Conservation (phyloP, 2,113 vertebrate species). For the Paedocypris sp. region DNA sequence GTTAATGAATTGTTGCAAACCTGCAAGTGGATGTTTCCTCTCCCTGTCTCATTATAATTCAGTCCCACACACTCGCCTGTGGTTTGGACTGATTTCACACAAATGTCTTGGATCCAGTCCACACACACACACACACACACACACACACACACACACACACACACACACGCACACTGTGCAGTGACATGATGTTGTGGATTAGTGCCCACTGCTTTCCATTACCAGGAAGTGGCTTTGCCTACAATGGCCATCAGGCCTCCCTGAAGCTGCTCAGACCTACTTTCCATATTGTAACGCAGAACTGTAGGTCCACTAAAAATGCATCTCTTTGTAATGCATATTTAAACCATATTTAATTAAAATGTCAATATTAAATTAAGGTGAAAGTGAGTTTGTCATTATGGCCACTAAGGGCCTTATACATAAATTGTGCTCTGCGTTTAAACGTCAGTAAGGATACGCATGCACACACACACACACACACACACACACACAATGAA, state of each 20-base stretch:
- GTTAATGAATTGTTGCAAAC: conserved; percentile 19
- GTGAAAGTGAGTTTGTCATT: no score
- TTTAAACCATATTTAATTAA: background rate
- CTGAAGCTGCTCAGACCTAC: conserved; percentile 6
- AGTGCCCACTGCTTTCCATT: conserved; percentile 18
- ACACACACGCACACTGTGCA: background rate
- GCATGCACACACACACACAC: no score
- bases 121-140: conserved; percentile 3
- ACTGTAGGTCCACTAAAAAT: background rate
- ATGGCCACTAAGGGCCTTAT: no score
- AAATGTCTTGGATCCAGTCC: conserved; percentile 40
- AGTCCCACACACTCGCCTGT: conserved; percentile 19
- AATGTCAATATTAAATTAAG: no score
- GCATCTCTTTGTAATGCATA: background rate
- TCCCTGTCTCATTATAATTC: conserved; percentile 25
- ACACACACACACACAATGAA: no score
- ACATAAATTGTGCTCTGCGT: no score
- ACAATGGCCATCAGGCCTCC: conserved; percentile 12
- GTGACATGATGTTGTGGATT: conserved; percentile 25
- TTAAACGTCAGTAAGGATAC: no score
- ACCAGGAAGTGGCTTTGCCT: conserved; percentile 11
- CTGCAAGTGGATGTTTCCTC: conserved; percentile 9
- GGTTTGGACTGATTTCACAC: conserved; percentile 30
- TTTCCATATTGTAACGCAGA: background rate
- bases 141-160: conserved; percentile 8